Base-by-base conservation (phyloP, 2,797 vertebrate genomes). In the Galaxias olidus region DNA sequence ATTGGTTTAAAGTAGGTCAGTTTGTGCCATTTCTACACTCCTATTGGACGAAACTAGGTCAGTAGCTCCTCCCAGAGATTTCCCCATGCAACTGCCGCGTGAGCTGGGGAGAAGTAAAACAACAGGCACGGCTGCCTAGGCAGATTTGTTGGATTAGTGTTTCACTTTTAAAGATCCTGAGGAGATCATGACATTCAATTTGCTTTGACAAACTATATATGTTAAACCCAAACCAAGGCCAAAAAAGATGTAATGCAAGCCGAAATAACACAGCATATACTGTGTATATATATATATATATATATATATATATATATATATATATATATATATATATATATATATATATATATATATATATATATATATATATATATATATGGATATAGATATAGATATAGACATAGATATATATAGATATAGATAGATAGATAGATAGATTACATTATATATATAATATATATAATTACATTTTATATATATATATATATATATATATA, bases 41-140 rank as follows among this genome's bases (percentile, higher is more conserved):
- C 74, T 5, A 96, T 97, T 97, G 95, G 96, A 11, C 69, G 81
- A 91, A 95, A 93, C 73, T 95, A 94, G 94, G 94, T 94, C 94
- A 94, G 72, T 89, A 68, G 88, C 91, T 88, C 93, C 94, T 86
- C 94, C 95, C 91, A 89, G 61, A 68, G 84, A 68, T 67, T 80
- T 82, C 85, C 85, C 79, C 86, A 87, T 90, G 87, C 87, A 3
- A 83, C 14, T 63, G 88, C 91, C 91, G 79, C 91, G 92, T 93
- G 91, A 93, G 83, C 64, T 54, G 45, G 43, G 17, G 47, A 41
- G 40, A 72, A 75, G 65, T 68, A 67, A 65, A 74, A 61, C 74
- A 63, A 63, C 68, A 79, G 40, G 62, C 51, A 55, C 57, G 9
- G 50, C 46, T 59, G 64, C 66, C 49, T 48, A 71, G 60, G 20